These are phyloP conservation scores for Coreius guichenoti DNA, from an alignment of 2,797 vertebrate species.

Conservation along the genomic window DNA sequence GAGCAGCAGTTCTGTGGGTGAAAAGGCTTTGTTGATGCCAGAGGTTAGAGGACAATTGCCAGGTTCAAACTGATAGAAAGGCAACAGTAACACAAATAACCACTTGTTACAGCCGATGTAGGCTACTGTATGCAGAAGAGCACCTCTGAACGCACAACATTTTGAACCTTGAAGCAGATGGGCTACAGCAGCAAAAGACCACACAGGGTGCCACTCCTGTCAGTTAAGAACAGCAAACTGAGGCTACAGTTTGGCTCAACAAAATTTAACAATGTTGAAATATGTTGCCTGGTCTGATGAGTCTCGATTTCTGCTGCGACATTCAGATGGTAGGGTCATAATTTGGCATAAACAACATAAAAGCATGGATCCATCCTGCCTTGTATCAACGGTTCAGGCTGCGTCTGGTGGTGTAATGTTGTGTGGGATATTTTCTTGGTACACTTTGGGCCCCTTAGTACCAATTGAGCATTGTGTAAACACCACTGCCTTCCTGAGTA, in stretches of 20 bases:
- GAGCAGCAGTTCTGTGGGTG: background rate
- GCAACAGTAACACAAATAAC: background rate
- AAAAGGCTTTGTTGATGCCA: too few species aligned
- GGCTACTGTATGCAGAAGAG: background rate
- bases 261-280: background rate
- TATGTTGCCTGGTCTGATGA: constrained; percentile 18
- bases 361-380: constrained; percentile 19
- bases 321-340: constrained; percentile 49
- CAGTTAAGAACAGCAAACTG: background rate
- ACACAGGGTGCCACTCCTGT: background rate
- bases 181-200: background rate
- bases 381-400: background rate
- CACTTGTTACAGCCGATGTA: background rate
- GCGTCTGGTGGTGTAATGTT: background rate
- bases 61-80: background rate
- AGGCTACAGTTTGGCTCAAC: background rate
- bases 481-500: background rate
- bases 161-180: background rate
- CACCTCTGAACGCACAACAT: background rate
- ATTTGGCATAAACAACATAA: constrained; percentile 51
- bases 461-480: background rate
- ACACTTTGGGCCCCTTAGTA: background rate
- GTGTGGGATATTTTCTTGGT: background rate
- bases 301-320: background rate
- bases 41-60: too few species aligned